Percentiles rank a stretch among this genome's conserved stretches.
Evolutionary conservation across 2,113 vertebrate genomes (phyloP).

Genomic region (Zootoca vivipara): DNA sequence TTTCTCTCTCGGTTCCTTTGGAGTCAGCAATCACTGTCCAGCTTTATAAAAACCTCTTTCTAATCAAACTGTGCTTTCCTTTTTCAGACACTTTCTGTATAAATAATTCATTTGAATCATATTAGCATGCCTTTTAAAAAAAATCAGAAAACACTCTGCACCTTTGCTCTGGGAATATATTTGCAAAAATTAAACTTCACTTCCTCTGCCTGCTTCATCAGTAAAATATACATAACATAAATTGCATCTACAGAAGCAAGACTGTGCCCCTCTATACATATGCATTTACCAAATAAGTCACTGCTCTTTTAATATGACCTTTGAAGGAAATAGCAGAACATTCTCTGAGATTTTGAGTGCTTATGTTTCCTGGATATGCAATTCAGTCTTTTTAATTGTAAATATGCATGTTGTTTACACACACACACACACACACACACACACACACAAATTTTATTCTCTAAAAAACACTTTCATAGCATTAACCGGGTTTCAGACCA

Average conservation of each 20-base stretch:
- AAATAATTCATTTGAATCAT: conserved; percentile 25
- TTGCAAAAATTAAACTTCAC: conserved; percentile 33
- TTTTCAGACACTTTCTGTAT: conserved; percentile 36
- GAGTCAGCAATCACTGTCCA: conserved; percentile 6
- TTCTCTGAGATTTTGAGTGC: background rate
- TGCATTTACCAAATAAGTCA: conserved; percentile 6
- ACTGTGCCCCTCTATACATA: background rate
- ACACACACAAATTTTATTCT: background rate
- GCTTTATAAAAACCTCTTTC: conserved; percentile 5
- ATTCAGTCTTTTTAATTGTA: background rate
- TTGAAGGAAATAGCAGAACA: background rate
- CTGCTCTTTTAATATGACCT: background rate
- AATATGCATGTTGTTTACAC: conserved; percentile 2
- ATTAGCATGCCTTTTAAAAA: background rate
- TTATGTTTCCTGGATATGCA: background rate
- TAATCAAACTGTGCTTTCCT: conserved; percentile 5
- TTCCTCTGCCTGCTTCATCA: conserved; percentile 13
- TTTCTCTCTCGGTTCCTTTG: conserved; percentile 9
- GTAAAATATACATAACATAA: conserved; percentile 31
- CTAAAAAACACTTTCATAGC: background rate
- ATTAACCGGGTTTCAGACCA: background rate
- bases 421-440: background rate
- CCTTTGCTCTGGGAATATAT: conserved; percentile 24
- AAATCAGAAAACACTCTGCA: background rate
- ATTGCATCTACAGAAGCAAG: conserved; percentile 13